Evolutionary conservation across 2,113 vertebrate genomes (phyloP), one percentile per base, ranked within the genome.

Genomic region (Rhabdomys dilectus): DNA sequence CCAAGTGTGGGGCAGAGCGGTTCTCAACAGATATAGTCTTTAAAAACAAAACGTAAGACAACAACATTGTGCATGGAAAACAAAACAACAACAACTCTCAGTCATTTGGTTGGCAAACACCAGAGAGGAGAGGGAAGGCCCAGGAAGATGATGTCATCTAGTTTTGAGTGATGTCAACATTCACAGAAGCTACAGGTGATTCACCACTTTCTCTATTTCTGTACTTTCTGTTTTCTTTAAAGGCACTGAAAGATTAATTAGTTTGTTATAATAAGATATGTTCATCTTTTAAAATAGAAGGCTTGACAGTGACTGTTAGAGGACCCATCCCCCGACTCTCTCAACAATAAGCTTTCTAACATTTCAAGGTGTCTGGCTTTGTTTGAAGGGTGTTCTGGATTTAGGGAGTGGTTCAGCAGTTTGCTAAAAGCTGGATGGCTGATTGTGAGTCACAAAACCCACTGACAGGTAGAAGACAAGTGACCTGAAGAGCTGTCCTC

Each of bases 291-390:
- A 60, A 81, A 84, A 24, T 73, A 76, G 68, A 58, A 68, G 6
- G 12, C 42, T 94, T 66, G 53, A 34, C 39, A 94, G 87, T 19
- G 87, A 91, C 81, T 72, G 75, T 68, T 73, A 91, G 81, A 80
- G 68, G 70, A 80, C n/a, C 22, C 39, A 68, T 75, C 10, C 53
- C 82, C 82, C 42, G 5, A 19, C 15, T 17, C 21, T 12, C 82
- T 19, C 2, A 56, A 39, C 89, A 91, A 75, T 42, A 70, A 80
- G 31, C 29, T 15, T 58, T 45, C 45, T 77, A n/a, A 51, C 29
- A 60, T 15, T 53, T 34, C 21, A 21, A 51, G 26, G 6, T 68
- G 7, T 92, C 48, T 1, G 45, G 42, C 91, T 81, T 96, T 31
- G 64, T 66, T 70, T 7, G 73, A 95, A 96, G 58, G 31, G 70